Base-by-base conservation (phyloP, 2,888 invertebrate genomes). In the Tenthredo livida region DNA sequence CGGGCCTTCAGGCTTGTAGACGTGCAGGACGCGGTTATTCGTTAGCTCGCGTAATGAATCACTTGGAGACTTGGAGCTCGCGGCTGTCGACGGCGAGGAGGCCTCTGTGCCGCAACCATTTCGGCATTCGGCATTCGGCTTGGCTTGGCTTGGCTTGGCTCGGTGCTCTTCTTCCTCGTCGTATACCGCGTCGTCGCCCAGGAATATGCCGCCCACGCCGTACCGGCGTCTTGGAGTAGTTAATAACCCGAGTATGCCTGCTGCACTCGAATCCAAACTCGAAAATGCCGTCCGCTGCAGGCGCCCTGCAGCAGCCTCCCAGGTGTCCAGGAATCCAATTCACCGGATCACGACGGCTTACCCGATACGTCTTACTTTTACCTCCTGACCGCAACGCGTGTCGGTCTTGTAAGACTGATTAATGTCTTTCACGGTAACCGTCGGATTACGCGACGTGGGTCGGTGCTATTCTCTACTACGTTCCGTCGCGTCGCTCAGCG, bases 31-130 rank as follows among this genome's bases (percentile, higher is more conserved):
- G 50, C 50, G 87, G 85, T 86, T 88, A 90, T 91, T 92, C 90
- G 90, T 92, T 91, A 90, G 89, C 88, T 85, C 88, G 87, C 89
- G 90, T 91, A 92, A 92, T 90, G 91, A 91, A 91, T 91, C 91
- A 90, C 90, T 88, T 85, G 58, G 37, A 85, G 86, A 86, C 86
- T 21, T 43, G 72, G 12, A 87, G 84, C 88, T 86, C 86, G 88
- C 87, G 87, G 87, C 86, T 86, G 87, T 88, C 86, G 88, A 86
- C 70, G 58, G 85, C 85, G 86, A 73, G 83, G 86, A 84, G 80
- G 84, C 84, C 83, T 80, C 84, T 47, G 47, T 84, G 25, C n/a
- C 61, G 65, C 21, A 15, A 15, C 61, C 15, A 33, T n/a, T 54
- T n/a, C 73, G 21, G 37, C 37, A 33, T 33, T 33, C 4, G 33